Percentiles rank a stretch among this genome's conserved stretches.
phyloP scores from a whole-genome alignment of 1,140 invertebrate genomes.

The Sipha flava region DNA sequence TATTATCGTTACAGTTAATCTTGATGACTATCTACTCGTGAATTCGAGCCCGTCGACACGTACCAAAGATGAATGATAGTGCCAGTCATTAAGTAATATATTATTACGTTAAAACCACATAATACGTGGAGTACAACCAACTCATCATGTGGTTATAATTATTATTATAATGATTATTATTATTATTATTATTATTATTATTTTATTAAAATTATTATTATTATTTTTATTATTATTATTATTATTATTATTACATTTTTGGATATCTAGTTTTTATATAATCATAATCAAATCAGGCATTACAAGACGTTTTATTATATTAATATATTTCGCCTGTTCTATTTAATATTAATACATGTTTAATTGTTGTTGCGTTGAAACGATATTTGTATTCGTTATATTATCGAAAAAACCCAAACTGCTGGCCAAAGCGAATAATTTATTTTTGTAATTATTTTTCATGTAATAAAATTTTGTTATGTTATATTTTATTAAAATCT shows the following conservation, averaged over 20 bases:
- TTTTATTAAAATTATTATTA: not conserved
- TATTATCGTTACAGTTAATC: slow-evolving; percentile 37
- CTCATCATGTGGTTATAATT: not conserved
- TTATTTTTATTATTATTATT: not conserved
- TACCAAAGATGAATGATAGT: slow-evolving; percentile 25
- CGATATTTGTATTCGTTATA: not conserved
- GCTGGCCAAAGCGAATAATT: slow-evolving; percentile 28
- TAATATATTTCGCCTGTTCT: not conserved
- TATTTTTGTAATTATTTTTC: slow-evolving; percentile 25
- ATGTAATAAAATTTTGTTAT: slow-evolving; percentile 23
- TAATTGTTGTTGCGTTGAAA: not conserved
- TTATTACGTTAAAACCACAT: not conserved
- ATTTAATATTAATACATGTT: not conserved
- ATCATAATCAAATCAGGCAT: slow-evolving; percentile 15
- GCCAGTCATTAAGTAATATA: not conserved
- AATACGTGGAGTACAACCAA: not conserved
- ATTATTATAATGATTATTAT: not conserved
- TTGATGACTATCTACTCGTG: slow-evolving; percentile 41
- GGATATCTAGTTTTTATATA: slow-evolving; percentile 7
- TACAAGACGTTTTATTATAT: not conserved
- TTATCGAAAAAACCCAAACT: not conserved
- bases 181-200: not conserved
- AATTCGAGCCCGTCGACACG: slow-evolving; percentile 13
- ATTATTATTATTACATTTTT: not conserved
- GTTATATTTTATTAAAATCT: slow-evolving; percentile 23